Evolutionary conservation across 2,888 invertebrate species (phyloP), one percentile per base, ranked within the genome.

Genomic region (Platynereis dumerilii): DNA sequence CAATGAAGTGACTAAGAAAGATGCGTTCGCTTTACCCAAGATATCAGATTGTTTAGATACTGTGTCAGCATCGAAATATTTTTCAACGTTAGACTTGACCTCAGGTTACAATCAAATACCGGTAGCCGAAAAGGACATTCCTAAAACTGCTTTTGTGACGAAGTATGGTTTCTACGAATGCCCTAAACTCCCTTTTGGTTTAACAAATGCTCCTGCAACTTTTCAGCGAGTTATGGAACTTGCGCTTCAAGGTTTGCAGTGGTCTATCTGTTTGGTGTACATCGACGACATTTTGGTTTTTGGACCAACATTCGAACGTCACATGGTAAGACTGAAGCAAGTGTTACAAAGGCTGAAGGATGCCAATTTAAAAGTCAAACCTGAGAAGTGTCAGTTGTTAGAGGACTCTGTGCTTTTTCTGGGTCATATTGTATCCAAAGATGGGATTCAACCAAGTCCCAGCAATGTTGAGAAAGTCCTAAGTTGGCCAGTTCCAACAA

Each of bases 251-350:
- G 61, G 52, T 10, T 39, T 60, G 20, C 34, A 60, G 26, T 48
- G 61, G 39, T 5, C 2, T 3, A 17, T n/a, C 17, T 57, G 58
- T 34, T 29, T 52, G n/a, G 29, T 28, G 20, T 69, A 71, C 48
- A 24, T 69, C 10, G 72, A 72, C 56, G 74, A 75, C 29, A 44
- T 72, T 2, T 39, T 72, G n/a, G 64, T 75, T 2, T 59, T 55
- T 22, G 58, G 64, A 22, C 26, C 44, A n/a, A 56, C 60, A 2
- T 70, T 55, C 15, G 64, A 72, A 0, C 1, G 68, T 10, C 72
- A 75, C 52, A 24, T 48, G n/a, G 27, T 22, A 0, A 29, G 62
- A 2, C 34, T 74, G 15, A 26, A 17, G 15, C 27, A 62, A 45
- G 72, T 69, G 15, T 65, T 74, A 22, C 34, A 42, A 1, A 58